Evolutionary conservation across 1,140 invertebrate species (phyloP).

Genomic region (Cyclargus thomasi): DNA sequence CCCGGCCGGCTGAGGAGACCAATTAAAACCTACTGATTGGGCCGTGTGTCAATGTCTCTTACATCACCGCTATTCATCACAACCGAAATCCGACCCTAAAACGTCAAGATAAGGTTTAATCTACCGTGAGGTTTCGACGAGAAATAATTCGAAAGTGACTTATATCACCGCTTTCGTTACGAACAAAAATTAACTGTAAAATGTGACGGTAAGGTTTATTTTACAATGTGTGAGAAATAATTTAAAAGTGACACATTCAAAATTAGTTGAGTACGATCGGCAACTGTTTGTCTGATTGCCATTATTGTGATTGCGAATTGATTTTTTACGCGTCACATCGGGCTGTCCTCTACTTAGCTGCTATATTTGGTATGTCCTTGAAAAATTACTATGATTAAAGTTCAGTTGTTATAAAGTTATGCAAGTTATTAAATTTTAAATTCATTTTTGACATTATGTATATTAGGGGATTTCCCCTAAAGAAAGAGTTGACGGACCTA

Average conservation of each 20-base stretch:
- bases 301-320: slow-evolving; percentile 16
- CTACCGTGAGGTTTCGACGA: background rate
- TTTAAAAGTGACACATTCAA: slow-evolving; percentile 27
- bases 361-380: too few relatives aligned
- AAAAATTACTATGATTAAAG: too few relatives aligned
- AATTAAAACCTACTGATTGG: slow-evolving; percentile 32
- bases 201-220: background rate
- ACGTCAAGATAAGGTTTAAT: background rate
- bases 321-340: background rate
- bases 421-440: too few relatives aligned
- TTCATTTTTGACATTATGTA: too few relatives aligned
- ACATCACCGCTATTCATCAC: background rate
- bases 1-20: slow-evolving; percentile 21
- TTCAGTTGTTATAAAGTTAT: too few relatives aligned
- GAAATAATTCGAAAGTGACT: slow-evolving; percentile 23
- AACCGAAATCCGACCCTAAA: background rate
- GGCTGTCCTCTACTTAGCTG: too few relatives aligned
- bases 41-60: slow-evolving; percentile 31
- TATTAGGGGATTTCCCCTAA: too few relatives aligned
- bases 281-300: background rate
- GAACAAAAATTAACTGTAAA: background rate
- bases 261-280: slow-evolving; percentile 24
- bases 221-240: background rate
- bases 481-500: too few relatives aligned
- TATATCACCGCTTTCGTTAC: background rate